Conservation (phyloP, 2,888 invertebrate species). For the Tricholauxania praeusta region DNA sequence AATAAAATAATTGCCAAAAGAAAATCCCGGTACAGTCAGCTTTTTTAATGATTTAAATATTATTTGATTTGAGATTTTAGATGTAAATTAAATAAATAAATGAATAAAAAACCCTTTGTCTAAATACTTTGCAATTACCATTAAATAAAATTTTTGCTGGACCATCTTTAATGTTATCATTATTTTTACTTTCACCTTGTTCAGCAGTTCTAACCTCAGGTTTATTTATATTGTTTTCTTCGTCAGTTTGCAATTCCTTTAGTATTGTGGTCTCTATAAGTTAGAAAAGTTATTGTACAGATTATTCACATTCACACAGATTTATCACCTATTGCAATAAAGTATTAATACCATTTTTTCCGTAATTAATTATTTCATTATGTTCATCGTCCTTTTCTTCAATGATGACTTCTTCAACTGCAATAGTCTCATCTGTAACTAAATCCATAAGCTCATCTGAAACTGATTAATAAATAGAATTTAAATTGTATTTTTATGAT, state of each 20-base stretch:
- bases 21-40: no score
- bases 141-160: neutral
- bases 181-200: neutral
- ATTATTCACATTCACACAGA: neutral
- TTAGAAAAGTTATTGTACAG: neutral
- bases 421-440: neutral
- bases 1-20: no score
- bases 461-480: no score
- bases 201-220: neutral
- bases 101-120: no score
- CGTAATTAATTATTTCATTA: neutral
- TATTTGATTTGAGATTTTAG: no score
- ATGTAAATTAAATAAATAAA: no score
- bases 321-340: constrained; percentile 6
- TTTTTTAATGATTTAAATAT: no score
- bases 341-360: neutral
- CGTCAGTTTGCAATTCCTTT: neutral
- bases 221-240: neutral
- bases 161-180: neutral
- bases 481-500: no score
- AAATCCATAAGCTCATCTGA: neutral
- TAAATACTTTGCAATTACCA: neutral
- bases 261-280: neutral
- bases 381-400: neutral
- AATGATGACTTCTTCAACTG: neutral